Conservation (phyloP, 2,797 vertebrate genomes). For the Gadopsis marmoratus region DNA sequence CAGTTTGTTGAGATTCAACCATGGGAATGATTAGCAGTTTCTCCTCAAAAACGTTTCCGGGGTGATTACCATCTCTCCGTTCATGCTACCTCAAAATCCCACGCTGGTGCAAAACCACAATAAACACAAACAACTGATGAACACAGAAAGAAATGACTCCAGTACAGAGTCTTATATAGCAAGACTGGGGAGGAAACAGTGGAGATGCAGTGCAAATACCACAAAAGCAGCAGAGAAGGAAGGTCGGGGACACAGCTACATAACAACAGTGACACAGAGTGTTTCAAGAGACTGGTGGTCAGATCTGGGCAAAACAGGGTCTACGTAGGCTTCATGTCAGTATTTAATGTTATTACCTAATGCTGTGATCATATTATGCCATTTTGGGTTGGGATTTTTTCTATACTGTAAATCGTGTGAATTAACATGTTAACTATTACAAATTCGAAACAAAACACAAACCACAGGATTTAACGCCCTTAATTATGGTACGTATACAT, state of each 20-base stretch:
- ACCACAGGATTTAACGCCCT: neutral
- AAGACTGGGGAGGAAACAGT: conserved; percentile 48
- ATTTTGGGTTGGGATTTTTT: too few relatives aligned
- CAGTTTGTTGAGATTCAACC: conserved; percentile 44
- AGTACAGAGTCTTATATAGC: conserved; percentile 26
- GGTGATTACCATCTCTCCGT: conserved; percentile 25
- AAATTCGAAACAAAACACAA: too few relatives aligned
- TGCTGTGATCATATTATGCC: neutral
- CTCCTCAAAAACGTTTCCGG: conserved; percentile 2
- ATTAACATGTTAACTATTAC: neutral
- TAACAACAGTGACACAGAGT: conserved; percentile 60
- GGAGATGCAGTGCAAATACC: conserved; percentile 58
- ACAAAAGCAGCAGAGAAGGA: conserved; percentile 68
- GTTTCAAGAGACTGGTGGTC: conserved; percentile 53
- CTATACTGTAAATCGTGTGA: neutral
- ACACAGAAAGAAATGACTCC: conserved; percentile 40
- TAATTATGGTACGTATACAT: neutral
- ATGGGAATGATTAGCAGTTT: conserved; percentile 15
- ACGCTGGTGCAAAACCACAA: conserved; percentile 35
- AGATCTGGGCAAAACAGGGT: conserved; percentile 77
- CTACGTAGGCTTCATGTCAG: neutral
- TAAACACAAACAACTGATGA: conserved; percentile 48
- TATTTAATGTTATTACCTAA: neutral
- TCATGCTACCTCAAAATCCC: conserved; percentile 18
- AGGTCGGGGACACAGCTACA: conserved; percentile 57